phyloP scores from a whole-genome alignment of 2,797 vertebrate genomes.

The Glyptemys insculpta region DNA sequence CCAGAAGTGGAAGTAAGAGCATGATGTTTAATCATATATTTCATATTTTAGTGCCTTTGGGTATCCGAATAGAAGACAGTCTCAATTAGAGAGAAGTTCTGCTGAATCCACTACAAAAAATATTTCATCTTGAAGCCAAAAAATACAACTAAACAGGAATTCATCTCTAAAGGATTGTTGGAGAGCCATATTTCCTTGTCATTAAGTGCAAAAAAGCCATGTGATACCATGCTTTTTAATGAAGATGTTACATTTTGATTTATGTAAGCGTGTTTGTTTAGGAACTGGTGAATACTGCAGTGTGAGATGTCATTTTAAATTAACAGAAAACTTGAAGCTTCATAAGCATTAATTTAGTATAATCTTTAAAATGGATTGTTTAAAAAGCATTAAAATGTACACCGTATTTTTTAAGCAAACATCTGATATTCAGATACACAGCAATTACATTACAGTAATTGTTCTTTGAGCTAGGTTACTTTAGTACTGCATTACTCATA shows the following conservation, averaged over 20 bases:
- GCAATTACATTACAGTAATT: not conserved
- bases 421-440: not conserved
- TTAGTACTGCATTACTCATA: not conserved
- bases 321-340: not conserved
- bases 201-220: not conserved
- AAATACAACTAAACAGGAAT: conserved; percentile 50
- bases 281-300: not conserved
- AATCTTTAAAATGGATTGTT: not conserved
- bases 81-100: conserved; percentile 51
- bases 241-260: not conserved
- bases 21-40: conserved; percentile 38
- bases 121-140: conserved; percentile 35
- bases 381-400: not conserved
- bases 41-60: conserved; percentile 66
- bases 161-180: not conserved
- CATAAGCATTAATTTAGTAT: not conserved
- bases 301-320: not conserved
- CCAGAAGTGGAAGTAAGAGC: conserved; percentile 58
- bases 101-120: conserved; percentile 28
- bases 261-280: not conserved
- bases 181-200: not conserved
- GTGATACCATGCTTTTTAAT: not conserved
- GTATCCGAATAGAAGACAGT: conserved; percentile 44
- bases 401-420: not conserved
- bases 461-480: not conserved